These are phyloP conservation scores for Pelmatolapia mariae DNA, from an alignment of 2,113 vertebrate species.

Conservation along the genomic window DNA sequence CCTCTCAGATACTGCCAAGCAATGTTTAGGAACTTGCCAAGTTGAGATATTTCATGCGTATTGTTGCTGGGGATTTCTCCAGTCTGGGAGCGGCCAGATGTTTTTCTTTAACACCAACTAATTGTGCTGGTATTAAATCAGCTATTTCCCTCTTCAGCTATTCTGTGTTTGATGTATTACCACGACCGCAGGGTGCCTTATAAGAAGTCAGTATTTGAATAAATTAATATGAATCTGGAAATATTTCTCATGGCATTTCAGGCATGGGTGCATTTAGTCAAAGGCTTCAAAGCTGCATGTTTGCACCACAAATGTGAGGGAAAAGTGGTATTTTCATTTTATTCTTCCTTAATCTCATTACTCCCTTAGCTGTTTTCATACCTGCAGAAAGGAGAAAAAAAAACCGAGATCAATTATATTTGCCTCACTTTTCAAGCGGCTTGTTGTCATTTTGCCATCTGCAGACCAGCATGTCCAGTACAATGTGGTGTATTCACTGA, in stretches of 20 bases:
- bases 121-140: conserved; percentile 48
- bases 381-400: conserved; percentile 54
- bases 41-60: conserved; percentile 36
- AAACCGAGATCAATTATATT: conserved; percentile 73
- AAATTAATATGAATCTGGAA: conserved; percentile 64
- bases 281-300: conserved; percentile 44
- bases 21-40: conserved; percentile 45
- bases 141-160: conserved; percentile 38
- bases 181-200: conserved; percentile 47
- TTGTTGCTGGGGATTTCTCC: conserved; percentile 57
- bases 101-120: conserved; percentile 31
- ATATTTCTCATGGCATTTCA: conserved; percentile 63
- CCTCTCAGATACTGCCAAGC: conserved; percentile 25
- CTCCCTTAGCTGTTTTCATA: conserved; percentile 70
- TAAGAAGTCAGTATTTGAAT: conserved; percentile 52
- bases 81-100: conserved; percentile 34
- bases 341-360: conserved; percentile 71
- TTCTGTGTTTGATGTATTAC: conserved; percentile 68
- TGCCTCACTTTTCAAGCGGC: conserved; percentile 73
- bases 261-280: conserved; percentile 13
- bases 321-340: conserved; percentile 51
- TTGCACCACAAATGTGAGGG: conserved; percentile 49
- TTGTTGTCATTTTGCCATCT: conserved; percentile 87
- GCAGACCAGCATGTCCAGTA: conserved; percentile 77
- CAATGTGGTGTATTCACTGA: conserved; percentile 77